Conservation (phyloP, 1,140 invertebrate genomes). For the Drosophila pallidifrons region DNA sequence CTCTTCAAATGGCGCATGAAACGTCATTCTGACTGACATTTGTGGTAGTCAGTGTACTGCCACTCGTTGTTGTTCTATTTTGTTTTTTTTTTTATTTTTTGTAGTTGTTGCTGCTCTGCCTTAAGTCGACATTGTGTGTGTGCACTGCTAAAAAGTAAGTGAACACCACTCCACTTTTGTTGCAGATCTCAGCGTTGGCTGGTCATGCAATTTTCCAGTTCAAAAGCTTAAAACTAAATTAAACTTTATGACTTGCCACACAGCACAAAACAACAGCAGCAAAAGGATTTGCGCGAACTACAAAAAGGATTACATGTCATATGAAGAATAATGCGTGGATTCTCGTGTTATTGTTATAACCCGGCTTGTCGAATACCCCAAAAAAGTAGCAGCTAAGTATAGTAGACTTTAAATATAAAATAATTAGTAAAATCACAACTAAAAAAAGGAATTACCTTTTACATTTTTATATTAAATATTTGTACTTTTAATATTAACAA, state of each 20-base stretch:
- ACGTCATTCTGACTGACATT: slow-evolving; percentile 60
- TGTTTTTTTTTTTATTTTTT: slow-evolving; percentile 1
- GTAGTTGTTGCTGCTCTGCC: slow-evolving; percentile 7
- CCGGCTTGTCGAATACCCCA: slow-evolving; percentile 8
- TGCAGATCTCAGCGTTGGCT: slow-evolving; percentile 35
- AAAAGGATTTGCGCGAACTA: slow-evolving; percentile 78
- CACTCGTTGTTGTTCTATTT: slow-evolving; percentile 11
- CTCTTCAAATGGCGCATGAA: slow-evolving; percentile 58
- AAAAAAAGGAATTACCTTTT: too few species aligned
- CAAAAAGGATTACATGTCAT: slow-evolving; percentile 79
- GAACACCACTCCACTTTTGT: slow-evolving; percentile 39
- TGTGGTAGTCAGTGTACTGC: slow-evolving; percentile 33
- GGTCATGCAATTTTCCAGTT: slow-evolving; percentile 81
- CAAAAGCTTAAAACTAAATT: slow-evolving; percentile 84
- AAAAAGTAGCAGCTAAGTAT: background rate
- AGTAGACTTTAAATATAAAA: slow-evolving; percentile 12
- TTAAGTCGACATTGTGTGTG: slow-evolving; percentile 19
- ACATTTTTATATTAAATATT: background rate
- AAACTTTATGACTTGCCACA: slow-evolving; percentile 80
- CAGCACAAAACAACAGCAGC: slow-evolving; percentile 29
- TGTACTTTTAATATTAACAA: too few species aligned
- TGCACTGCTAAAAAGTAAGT: slow-evolving; percentile 58
- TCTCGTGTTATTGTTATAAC: slow-evolving; percentile 31
- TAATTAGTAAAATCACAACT: background rate
- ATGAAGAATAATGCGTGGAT: slow-evolving; percentile 72